Evolutionary conservation across 2,113 vertebrate genomes (phyloP), one percentile per base, ranked within the genome.

Genomic region (Tychaedon coryphoeus): DNA sequence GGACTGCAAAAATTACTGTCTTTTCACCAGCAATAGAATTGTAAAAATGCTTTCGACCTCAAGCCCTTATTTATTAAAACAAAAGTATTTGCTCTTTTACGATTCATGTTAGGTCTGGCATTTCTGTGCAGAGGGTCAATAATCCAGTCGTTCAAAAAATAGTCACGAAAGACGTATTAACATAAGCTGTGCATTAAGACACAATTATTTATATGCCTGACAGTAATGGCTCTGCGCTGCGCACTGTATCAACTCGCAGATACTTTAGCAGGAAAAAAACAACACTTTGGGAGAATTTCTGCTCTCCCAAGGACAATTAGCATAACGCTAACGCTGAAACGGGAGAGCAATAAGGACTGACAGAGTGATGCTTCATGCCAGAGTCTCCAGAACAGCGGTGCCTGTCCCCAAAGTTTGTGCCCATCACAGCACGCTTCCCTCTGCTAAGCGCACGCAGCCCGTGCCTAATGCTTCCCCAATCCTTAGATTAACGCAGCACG

Each of bases 181-280:
- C 92, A 76, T 96, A 96, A 97, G 66, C 94, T 87, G 93, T 76
- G 92, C 88, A 92, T 97, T 94, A 96, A 93, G 78, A 47, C 70
- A 84, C 86, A 93, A 88, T 95, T 96, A 94, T 94, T 93, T 90
- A 81, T 86, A 67, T 26, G 86, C 43, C 77, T 92, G 95, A 47
- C 86, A 91, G 70, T 84, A 91, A 95, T 78, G 83, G 86, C 83
- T 91, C 86, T 45, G 61, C 8, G 12, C 90, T 31, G 75, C 13
- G 53, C 89, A 18, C 74, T 50, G 50, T 40, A 86, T 76, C 85
- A 80, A 83, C 76, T 90, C 93, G 16, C 58, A 70, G 87, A 78
- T 23, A 66, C 84, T 89, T 83, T 13, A 69, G 81, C 42, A 34
- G 45, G 47, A 67, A 88, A 91, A 89, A 16, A 64, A 56, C 75